Conservation (phyloP, 2,888 invertebrate species). For the Acanthoscelides obtectus region DNA sequence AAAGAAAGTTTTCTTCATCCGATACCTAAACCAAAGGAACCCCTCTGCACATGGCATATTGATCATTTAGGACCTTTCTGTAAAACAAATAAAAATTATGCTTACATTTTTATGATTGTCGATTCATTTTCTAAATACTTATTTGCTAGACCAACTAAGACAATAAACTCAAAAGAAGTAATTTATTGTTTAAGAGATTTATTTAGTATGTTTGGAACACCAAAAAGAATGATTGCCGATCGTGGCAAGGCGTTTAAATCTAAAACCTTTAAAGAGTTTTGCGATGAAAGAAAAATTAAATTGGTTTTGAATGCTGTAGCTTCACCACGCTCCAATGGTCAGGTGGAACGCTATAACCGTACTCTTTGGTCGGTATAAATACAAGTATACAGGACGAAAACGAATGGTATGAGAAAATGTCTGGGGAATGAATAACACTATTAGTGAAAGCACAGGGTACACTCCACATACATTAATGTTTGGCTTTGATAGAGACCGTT, state of each 20-base stretch:
- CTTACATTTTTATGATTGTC: constrained; percentile 15
- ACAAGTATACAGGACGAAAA: constrained; percentile 10
- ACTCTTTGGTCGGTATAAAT: constrained; percentile 7
- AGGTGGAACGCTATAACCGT: constrained; percentile 15
- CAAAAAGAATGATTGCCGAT: constrained; percentile 16
- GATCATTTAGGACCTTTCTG: constrained; percentile 17
- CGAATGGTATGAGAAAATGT: constrained; percentile 5
- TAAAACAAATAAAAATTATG: constrained; percentile 8
- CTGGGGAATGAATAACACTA: constrained; percentile 1
- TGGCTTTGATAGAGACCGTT: neutral
- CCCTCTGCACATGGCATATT: constrained; percentile 19
- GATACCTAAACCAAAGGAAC: constrained; percentile 13
- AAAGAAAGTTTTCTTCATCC: constrained; percentile 15
- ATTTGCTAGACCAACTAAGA: constrained; percentile 12
- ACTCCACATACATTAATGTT: neutral
- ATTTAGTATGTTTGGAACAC: constrained; percentile 17
- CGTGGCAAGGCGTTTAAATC: constrained; percentile 13
- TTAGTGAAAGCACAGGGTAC: neutral
- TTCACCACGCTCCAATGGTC: constrained; percentile 14
- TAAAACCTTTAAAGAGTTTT: constrained; percentile 12
- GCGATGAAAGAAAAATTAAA: constrained; percentile 9
- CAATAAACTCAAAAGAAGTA: constrained; percentile 11
- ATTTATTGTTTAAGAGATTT: constrained; percentile 12
- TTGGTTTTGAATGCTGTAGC: constrained; percentile 11
- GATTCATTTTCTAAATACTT: constrained; percentile 16